Conservation (phyloP, 1,140 invertebrate species). For the Euglossa dilemma region DNA sequence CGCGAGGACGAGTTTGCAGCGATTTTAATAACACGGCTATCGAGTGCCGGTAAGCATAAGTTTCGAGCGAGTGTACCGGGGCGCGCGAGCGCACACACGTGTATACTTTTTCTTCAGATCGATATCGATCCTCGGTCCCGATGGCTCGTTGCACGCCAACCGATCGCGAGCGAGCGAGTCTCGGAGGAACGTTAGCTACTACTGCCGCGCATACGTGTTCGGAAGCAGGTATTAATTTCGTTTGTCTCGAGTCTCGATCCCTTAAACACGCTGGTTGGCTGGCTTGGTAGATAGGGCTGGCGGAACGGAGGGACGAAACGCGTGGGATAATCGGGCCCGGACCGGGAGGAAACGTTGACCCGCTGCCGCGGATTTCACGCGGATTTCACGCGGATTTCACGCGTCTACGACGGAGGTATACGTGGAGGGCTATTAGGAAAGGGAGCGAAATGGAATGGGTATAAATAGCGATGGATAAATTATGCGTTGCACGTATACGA, state of each 20-base stretch:
- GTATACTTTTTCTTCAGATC: slow-evolving; percentile 1
- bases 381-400: background rate
- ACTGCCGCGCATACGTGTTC: background rate
- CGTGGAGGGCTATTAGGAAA: slow-evolving; percentile 1
- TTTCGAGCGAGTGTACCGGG: background rate
- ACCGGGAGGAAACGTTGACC: too few species aligned
- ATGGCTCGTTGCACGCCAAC: background rate
- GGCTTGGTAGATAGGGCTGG: too few species aligned
- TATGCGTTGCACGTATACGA: slow-evolving; percentile 69
- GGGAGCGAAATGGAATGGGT: slow-evolving; percentile 45
- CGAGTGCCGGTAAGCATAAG: slow-evolving; percentile 29
- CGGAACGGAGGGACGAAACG: too few species aligned
- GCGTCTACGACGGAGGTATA: background rate
- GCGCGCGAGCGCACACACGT: background rate
- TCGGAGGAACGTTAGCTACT: background rate
- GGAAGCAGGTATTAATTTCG: slow-evolving; percentile 4
- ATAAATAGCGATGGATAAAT: slow-evolving; percentile 75
- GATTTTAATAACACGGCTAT: slow-evolving; percentile 51
- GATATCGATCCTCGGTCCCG: slow-evolving; percentile 13
- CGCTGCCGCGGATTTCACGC: background rate
- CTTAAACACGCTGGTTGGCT: background rate
- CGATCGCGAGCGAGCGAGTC: background rate
- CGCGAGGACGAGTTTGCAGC: slow-evolving; percentile 33
- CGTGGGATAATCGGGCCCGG: too few species aligned
- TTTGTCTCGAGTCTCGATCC: background rate